Conservation (phyloP, 2,113 vertebrate genomes). For the Struthio camelus region DNA sequence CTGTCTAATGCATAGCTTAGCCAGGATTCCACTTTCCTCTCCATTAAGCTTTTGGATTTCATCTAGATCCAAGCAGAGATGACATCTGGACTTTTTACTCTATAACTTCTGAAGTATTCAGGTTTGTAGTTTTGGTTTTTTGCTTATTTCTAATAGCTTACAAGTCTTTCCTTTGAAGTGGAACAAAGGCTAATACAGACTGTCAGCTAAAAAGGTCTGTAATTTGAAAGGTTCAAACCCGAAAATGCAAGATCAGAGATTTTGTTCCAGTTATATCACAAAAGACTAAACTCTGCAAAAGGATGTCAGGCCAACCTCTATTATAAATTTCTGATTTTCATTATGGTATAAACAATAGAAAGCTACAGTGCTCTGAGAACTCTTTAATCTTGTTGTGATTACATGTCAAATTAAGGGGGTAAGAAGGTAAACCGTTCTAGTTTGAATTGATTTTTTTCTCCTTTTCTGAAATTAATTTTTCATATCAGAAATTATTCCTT, state of each 20-base stretch:
- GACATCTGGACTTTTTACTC: neutral
- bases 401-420: neutral
- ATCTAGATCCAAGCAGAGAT: neutral
- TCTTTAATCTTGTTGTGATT: conserved; percentile 9
- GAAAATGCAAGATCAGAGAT: neutral
- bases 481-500: neutral
- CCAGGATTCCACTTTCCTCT: neutral
- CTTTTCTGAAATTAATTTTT: neutral
- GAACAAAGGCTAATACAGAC: neutral
- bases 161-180: neutral
- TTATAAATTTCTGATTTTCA: neutral
- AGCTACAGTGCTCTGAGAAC: neutral
- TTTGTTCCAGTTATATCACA: neutral
- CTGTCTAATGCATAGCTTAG: neutral
- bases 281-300: neutral
- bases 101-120: neutral
- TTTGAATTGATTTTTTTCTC: neutral
- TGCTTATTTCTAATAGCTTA: neutral
- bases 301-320: neutral
- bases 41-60: neutral
- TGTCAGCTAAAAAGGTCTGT: neutral
- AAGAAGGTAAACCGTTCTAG: conserved; percentile 3
- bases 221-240: neutral
- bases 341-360: neutral
- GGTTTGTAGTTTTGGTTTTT: neutral